phyloP scores from a whole-genome alignment of 1,140 invertebrate species.

The Apocrypta bakeri region DNA sequence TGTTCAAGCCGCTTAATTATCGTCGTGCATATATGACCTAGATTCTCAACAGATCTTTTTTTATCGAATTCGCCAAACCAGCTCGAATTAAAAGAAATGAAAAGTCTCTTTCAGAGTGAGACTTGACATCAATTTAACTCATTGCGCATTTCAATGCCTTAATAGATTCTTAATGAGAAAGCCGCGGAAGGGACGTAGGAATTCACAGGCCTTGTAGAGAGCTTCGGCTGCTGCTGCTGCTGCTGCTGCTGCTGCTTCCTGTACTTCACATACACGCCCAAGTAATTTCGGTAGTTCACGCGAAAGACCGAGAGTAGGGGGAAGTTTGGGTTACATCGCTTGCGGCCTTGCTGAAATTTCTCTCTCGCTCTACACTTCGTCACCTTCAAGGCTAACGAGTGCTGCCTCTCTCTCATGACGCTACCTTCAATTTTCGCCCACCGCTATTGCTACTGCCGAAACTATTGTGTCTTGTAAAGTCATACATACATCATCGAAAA shows the following conservation, averaged over 20 bases:
- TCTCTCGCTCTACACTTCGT: background rate
- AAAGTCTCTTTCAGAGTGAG: conserved; percentile 3
- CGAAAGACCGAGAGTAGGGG: background rate
- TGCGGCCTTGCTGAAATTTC: conserved; percentile 16
- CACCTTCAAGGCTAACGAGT: background rate
- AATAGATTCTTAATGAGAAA: conserved; percentile 46
- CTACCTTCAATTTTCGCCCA: background rate
- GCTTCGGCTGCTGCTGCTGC: too few relatives aligned
- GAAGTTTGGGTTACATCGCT: background rate
- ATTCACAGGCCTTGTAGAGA: background rate
- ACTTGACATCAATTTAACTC: conserved; percentile 34
- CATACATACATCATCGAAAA: too few relatives aligned
- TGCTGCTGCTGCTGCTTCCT: too few relatives aligned
- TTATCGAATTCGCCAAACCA: too few relatives aligned
- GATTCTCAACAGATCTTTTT: conserved; percentile 1
- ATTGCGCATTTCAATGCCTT: background rate
- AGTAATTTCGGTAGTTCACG: conserved; percentile 10
- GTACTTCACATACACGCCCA: background rate
- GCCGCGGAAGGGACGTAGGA: background rate
- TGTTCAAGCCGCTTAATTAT: conserved; percentile 18
- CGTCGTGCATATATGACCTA: background rate
- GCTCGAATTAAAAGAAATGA: conserved; percentile 29
- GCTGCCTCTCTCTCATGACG: background rate
- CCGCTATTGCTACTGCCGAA: background rate
- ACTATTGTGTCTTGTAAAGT: background rate